Conservation (phyloP, 2,113 vertebrate genomes). For the Aegypius monachus region DNA sequence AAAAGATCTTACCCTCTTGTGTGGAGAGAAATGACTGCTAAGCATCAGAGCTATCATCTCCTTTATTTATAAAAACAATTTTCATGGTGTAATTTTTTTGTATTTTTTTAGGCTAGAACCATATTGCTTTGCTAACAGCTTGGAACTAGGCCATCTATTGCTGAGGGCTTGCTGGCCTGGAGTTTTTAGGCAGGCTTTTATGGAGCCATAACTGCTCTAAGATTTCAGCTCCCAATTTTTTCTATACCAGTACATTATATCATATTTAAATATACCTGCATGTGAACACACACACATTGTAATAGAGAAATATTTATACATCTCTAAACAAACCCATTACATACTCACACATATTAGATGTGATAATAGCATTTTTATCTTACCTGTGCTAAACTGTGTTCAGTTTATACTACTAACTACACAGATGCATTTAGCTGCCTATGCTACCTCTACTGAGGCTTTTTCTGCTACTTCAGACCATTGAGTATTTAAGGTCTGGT, state of each 20-base stretch:
- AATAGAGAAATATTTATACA: not conserved
- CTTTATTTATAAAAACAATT: conserved; percentile 46
- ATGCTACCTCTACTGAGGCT: not conserved
- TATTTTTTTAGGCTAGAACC: not conserved
- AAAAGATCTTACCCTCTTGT: conserved; percentile 35
- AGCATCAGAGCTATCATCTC: not conserved
- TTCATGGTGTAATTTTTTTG: not conserved
- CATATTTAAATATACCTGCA: not conserved
- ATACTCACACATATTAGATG: not conserved
- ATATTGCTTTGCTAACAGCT: conserved; percentile 2
- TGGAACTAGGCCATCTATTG: not conserved
- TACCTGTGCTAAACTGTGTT: not conserved
- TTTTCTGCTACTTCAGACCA: not conserved
- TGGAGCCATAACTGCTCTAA: not conserved
- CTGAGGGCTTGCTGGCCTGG: not conserved
- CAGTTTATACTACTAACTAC: not conserved
- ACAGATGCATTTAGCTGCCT: not conserved
- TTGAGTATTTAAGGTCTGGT: not conserved
- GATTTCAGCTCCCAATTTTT: not conserved
- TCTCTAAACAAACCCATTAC: not conserved
- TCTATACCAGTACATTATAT: not conserved
- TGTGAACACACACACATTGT: not conserved
- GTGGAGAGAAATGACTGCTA: conserved; percentile 25
- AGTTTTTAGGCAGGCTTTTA: conserved; percentile 2
- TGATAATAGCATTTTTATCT: not conserved